Evolutionary conservation across 1,140 invertebrate genomes (phyloP), one percentile per base, ranked within the genome.

Genomic region (Pogonomyrmex californicus): DNA sequence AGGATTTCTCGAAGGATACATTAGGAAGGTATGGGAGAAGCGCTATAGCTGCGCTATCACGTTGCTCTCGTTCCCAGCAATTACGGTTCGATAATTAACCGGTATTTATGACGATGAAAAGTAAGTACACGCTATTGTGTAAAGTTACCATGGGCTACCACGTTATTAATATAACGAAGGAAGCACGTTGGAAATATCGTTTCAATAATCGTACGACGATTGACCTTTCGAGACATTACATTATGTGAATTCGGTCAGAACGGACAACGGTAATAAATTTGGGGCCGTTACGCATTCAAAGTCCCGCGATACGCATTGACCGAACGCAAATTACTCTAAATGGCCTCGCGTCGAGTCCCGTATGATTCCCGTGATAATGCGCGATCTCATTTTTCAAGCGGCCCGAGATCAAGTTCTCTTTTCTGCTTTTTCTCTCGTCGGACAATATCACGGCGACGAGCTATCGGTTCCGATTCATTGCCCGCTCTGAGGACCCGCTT

Each of bases 1-100:
- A 95, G 87, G 94, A 95, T 90, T 93, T 93, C 63, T 93, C 94
- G 12, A 94, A 92, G 87, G 95, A 95, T 76, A 95, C 94, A 0
- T 92, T 95, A 66, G 94, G 94, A 91, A 95, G 94, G 95, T 95
- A 94, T 38, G 79, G 54, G n/a, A 49, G n/a, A 49, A 49, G 4
- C 17, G 10, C 10, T 41, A 44, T 17, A 36, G 12, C 33, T 41
- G 12, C 4, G 54, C 14, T 51, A 41, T 75, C 30, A 70, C 38
- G 23, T 41, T n/a, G n/a, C 14, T 51, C 30, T 68, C 17, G 23
- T 81, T 71, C 17, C 4, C 23, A 33, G 6, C 4, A 38, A 73
- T 83, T 83, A 60, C 4, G 14, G 30, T 83, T 23, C 7, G 30
- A n/a, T 49, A 44, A 83, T 83, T 71, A 36, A 44, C 23, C 23